Base-by-base conservation (phyloP, 2,888 invertebrate species). In the Aethes cnicana region DNA sequence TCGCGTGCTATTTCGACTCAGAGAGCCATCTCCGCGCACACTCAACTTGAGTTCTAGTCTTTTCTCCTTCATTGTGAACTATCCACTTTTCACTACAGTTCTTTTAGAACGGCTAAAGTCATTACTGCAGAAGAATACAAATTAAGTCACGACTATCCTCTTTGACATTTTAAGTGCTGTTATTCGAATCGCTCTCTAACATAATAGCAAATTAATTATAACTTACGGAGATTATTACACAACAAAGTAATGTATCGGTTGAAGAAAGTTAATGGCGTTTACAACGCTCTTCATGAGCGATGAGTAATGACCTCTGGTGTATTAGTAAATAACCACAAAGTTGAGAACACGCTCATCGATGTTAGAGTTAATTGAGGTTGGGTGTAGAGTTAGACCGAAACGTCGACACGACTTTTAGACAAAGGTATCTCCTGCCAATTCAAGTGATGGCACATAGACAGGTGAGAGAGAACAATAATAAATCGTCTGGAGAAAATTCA, bases 21-120 rank as follows among this genome's bases (percentile, higher is more conserved):
- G 62, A 42, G 89, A 85, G 57, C 88, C 85, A 55, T 90, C 90
- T 26, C 89, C 88, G 26, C 87, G 83, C 50, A 90, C 89, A 66
- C 86, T 90, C 54, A 90, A 65, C 59, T 81, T 90, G 49, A 90
- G 71, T 77, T 90, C 82, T 21, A 90, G 69, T 75, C 86, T 84
- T 74, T 85, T 87, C 63, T 89, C 83, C 77, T 80, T 89, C 89
- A 89, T 89, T 1, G 28, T 43, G 16, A 17, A 28, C 28, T 43
- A 12, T 17, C 7, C 33, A 48, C 41, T 48, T 41, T 42, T 26
- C 33, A 26, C 21, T 37, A 0, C 11, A 9, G 5, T 32, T 39
- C 41, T 30, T 36, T 18, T 43, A 43, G 47, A 55, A 47, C 16
- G 33, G 47, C 54, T 50, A 21, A 48, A 44, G 12, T 30, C 23